These are phyloP conservation scores for Choristoneura rosaceana DNA, from an alignment of 2,888 invertebrate species.

Conservation along the genomic window DNA sequence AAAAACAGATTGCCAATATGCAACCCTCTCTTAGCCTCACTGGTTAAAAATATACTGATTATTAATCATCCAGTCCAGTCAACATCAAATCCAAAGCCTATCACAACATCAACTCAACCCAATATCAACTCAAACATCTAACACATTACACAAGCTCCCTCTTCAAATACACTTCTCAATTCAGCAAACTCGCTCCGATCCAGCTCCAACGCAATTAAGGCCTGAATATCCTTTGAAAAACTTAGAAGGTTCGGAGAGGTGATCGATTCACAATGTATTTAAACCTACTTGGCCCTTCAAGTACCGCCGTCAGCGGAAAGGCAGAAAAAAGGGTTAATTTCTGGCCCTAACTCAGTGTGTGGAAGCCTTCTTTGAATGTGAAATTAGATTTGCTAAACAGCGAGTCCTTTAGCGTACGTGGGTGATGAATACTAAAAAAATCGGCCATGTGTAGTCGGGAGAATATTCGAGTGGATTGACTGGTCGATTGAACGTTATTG, in stretches of 20 bases:
- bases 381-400: slow-evolving; percentile 32
- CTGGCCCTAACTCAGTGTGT: slow-evolving; percentile 16
- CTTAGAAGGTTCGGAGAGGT: slow-evolving; percentile 7
- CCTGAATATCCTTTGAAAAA: slow-evolving; percentile 15
- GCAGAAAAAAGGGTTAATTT: slow-evolving; percentile 28
- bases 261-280: slow-evolving; percentile 21
- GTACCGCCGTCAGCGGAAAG: slow-evolving; percentile 9
- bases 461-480: no score
- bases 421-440: slow-evolving; percentile 29
- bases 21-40: no score
- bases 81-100: not conserved
- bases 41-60: no score
- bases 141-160: not conserved
- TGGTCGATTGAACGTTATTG: no score
- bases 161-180: slow-evolving; percentile 6
- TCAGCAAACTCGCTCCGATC: slow-evolving; percentile 5
- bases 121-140: not conserved
- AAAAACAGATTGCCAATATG: no score
- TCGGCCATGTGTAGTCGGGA: no score
- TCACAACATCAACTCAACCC: not conserved
- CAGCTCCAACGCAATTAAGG: slow-evolving; percentile 1
- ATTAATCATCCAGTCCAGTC: no score
- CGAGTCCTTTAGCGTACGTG: slow-evolving; percentile 3
- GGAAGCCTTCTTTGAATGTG: slow-evolving; percentile 33
- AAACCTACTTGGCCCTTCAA: not conserved